phyloP scores from a whole-genome alignment of 1,140 invertebrate genomes.

The Anagrus nilaparvatae region DNA sequence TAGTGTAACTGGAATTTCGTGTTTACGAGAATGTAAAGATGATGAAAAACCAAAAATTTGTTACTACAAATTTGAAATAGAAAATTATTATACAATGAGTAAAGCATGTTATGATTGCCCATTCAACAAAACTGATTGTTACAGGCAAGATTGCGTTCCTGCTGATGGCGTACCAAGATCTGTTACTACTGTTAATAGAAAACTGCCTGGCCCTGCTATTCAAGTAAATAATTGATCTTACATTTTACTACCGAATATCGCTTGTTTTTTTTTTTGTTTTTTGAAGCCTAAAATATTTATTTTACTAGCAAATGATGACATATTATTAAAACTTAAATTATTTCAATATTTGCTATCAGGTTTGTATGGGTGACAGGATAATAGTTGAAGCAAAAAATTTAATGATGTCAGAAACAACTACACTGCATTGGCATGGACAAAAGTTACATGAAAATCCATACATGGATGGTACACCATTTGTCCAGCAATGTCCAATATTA shows the following conservation, averaged over 20 bases:
- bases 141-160: constrained; percentile 65
- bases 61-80: constrained; percentile 59
- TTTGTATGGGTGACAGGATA: constrained; percentile 40
- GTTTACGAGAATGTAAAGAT: constrained; percentile 43
- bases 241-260: background rate
- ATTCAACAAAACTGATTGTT: constrained; percentile 63
- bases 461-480: constrained; percentile 47
- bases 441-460: constrained; percentile 37
- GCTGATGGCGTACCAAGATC: constrained; percentile 67
- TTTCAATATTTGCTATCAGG: constrained; percentile 22
- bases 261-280: background rate
- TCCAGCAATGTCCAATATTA: constrained; percentile 49
- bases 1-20: too few relatives aligned
- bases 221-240: constrained; percentile 46
- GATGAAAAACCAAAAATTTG: constrained; percentile 52
- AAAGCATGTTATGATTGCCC: constrained; percentile 84
- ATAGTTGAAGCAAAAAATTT: constrained; percentile 39
- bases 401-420: constrained; percentile 34
- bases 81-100: constrained; percentile 73
- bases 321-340: background rate
- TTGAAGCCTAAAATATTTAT: background rate
- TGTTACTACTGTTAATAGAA: constrained; percentile 71
- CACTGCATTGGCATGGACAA: constrained; percentile 43
- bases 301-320: background rate
- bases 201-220: constrained; percentile 76